These are phyloP conservation scores for Calidris pygmaea DNA, from an alignment of 2,113 vertebrate species.

Conservation along the genomic window DNA sequence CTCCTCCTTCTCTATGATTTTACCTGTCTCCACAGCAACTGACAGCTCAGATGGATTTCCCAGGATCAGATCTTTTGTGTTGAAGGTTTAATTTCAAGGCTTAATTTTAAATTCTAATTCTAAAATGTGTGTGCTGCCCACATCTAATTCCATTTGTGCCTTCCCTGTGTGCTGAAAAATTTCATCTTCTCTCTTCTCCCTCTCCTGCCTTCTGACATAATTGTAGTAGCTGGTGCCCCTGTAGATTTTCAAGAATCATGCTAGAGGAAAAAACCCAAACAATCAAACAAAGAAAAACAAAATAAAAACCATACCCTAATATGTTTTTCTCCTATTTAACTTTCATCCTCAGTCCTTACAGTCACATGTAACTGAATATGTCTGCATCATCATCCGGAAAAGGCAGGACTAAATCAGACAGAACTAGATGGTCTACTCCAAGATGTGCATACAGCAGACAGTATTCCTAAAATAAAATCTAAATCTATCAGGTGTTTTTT, in stretches of 20 bases:
- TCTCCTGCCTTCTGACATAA: conserved; percentile 8
- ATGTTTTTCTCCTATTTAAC: background rate
- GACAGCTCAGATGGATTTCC: conserved; percentile 33
- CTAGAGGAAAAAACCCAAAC: background rate
- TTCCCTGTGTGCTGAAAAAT: background rate
- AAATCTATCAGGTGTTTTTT: background rate
- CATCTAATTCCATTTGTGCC: conserved; percentile 52
- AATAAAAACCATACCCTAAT: background rate
- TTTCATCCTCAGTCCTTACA: background rate
- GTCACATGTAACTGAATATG: background rate
- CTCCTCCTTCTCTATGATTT: conserved; percentile 1
- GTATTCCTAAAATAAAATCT: conserved; percentile 1
- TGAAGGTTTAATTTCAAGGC: conserved; percentile 52
- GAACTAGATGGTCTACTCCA: background rate
- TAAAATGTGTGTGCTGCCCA: background rate
- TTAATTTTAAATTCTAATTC: conserved; percentile 56
- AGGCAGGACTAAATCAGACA: background rate
- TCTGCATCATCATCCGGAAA: background rate
- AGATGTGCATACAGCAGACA: background rate
- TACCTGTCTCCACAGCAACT: conserved; percentile 41
- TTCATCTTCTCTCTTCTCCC: background rate
- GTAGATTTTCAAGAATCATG: background rate
- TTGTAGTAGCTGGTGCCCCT: background rate
- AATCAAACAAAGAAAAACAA: background rate
- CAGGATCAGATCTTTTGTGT: background rate